These are phyloP conservation scores for Deilephila elpenor DNA, from an alignment of 2,888 invertebrate genomes.

Conservation along the genomic window DNA sequence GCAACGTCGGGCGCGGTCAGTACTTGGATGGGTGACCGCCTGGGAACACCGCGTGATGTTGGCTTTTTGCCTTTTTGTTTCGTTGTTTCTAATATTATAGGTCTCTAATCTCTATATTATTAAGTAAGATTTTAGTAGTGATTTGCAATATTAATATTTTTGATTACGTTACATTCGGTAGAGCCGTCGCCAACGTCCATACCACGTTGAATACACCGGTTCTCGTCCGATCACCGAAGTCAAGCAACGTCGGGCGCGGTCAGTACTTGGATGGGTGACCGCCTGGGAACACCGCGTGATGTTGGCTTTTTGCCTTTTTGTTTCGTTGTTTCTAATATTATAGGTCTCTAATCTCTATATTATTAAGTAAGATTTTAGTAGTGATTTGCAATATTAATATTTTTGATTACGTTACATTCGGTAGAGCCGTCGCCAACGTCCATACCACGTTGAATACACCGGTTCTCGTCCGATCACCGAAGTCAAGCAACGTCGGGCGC, in stretches of 20 bases:
- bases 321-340: too few relatives aligned
- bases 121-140: too few relatives aligned
- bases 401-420: too few relatives aligned
- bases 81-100: too few relatives aligned
- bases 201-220: slow-evolving; percentile 79
- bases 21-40: slow-evolving; percentile 78
- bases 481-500: slow-evolving; percentile 77
- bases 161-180: too few relatives aligned
- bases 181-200: slow-evolving; percentile 60
- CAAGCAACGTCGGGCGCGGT: slow-evolving; percentile 80
- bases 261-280: slow-evolving; percentile 82
- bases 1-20: slow-evolving; percentile 76
- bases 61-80: slow-evolving; percentile 28
- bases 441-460: slow-evolving; percentile 45
- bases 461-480: slow-evolving; percentile 79
- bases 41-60: slow-evolving; percentile 67
- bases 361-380: too few relatives aligned
- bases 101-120: too few relatives aligned
- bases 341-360: too few relatives aligned
- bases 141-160: too few relatives aligned
- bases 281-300: slow-evolving; percentile 76
- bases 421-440: too few relatives aligned
- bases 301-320: slow-evolving; percentile 59
- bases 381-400: too few relatives aligned
- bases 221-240: slow-evolving; percentile 83